These are phyloP conservation scores for Tragelaphus scriptus DNA, from an alignment of 2,113 vertebrate species.

Conservation along the genomic window DNA sequence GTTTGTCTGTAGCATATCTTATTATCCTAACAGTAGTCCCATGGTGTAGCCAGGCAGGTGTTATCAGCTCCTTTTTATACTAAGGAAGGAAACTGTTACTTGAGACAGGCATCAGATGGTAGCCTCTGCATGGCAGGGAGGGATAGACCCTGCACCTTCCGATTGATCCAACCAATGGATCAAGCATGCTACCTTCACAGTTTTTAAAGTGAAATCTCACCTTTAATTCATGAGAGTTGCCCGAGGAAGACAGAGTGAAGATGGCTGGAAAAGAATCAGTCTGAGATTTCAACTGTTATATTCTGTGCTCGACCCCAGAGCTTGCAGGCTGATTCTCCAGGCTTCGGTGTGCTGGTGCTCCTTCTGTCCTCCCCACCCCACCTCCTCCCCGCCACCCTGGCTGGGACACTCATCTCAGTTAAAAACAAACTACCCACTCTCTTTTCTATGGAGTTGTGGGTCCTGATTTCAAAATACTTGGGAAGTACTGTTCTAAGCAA, in stretches of 20 bases:
- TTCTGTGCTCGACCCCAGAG: neutral
- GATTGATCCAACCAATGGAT: no score
- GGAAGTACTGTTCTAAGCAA: neutral
- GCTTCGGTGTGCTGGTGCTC: accelerated
- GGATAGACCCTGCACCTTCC: neutral
- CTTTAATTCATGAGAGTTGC: neutral
- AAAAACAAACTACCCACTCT: neutral
- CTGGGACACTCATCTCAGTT: neutral
- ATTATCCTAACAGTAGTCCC: neutral
- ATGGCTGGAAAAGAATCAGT: neutral
- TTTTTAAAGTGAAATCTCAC: neutral
- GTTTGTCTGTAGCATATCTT: neutral
- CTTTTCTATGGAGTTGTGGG: neutral
- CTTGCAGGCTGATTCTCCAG: accelerated
- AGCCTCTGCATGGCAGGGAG: neutral
- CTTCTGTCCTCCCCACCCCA: neutral
- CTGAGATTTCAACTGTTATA: neutral
- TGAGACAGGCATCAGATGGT: neutral
- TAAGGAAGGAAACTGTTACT: neutral
- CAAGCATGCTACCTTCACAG: neutral
- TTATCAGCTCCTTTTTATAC: neutral
- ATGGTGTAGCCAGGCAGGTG: neutral
- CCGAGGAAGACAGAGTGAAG: neutral
- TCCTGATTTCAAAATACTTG: neutral
- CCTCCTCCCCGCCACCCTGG: no score